phyloP scores from a whole-genome alignment of 2,888 invertebrate species.

The Yponomeuta malinellus region DNA sequence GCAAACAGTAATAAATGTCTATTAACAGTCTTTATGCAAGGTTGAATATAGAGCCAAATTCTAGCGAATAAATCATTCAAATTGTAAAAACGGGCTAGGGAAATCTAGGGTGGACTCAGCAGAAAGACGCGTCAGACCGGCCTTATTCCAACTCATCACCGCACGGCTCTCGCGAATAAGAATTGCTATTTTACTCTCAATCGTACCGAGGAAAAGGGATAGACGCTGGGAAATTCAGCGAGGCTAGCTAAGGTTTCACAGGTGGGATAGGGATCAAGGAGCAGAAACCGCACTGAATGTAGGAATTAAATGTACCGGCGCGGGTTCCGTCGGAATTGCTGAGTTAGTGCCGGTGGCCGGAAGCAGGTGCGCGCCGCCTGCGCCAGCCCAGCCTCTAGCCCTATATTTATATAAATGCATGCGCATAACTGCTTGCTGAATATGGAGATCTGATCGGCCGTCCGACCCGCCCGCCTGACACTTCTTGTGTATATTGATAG shows the following conservation, averaged over 20 bases:
- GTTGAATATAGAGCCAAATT: slow-evolving; percentile 2
- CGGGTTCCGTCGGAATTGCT: slow-evolving; percentile 49
- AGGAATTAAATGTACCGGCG: slow-evolving; percentile 59
- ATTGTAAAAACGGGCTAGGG: slow-evolving; percentile 15
- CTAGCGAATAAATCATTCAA: slow-evolving; percentile 15
- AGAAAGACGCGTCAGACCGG: slow-evolving; percentile 14
- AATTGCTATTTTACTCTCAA: not conserved
- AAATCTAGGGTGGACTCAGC: slow-evolving; percentile 19
- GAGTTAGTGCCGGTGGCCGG: slow-evolving; percentile 60
- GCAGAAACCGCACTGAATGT: slow-evolving; percentile 22
- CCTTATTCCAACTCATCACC: slow-evolving; percentile 1
- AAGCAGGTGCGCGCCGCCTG: slow-evolving; percentile 48
- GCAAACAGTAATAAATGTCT: not conserved
- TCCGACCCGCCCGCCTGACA: not conserved
- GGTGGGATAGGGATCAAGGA: slow-evolving; percentile 1
- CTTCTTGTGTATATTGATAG: not conserved
- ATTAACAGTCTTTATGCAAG: not conserved
- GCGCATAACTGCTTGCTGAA: slow-evolving; percentile 15
- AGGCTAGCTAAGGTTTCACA: not conserved
- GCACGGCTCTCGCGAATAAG: not conserved
- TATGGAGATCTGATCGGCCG: slow-evolving; percentile 11
- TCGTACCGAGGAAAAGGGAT: not conserved
- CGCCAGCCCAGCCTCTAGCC: slow-evolving; percentile 44
- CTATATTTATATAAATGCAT: slow-evolving; percentile 47
- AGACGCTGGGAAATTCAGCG: not conserved